Base-by-base conservation (phyloP, 2,888 invertebrate genomes). In the Melanargia galathea region DNA sequence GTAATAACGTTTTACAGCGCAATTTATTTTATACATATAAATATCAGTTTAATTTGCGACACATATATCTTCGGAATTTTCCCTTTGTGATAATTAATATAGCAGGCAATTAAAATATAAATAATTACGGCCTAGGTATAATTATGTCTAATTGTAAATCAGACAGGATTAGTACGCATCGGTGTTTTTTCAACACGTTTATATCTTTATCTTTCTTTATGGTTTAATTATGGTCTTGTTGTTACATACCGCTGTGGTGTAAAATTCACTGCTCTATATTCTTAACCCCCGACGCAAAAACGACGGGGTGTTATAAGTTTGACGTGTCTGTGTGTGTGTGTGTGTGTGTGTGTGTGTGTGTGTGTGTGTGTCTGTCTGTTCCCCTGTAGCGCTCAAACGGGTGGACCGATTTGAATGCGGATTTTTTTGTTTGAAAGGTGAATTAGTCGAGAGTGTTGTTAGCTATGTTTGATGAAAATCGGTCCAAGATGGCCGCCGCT, bases 81-180 rank as follows among this genome's bases (percentile, higher is more conserved):
- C 72, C 70, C 66, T 73, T 77, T 79, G 77, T 80, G 89, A 87
- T 90, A 91, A 91, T 90, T 91, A 90, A 87, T 87, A 88, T 87
- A 80, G 83, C 80, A 76, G 77, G 80, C 88, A 88, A 88, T 90
- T 88, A 88, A n/a, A n/a, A n/a, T n/a, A n/a, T n/a, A n/a, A n/a
- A 83, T 70, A 68, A 70, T 72, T 80, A 76, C 80, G 78, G 74
- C 77, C 76, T 74, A 30, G 30, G 30, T 30, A 76, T 88, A 87
- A 88, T 87, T 88, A 88, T 81, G 75, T 75, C 24, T 85, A 86
- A 87, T 86, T 88, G 86, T 90, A 89, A 87, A 88, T 89, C 84
- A 86, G 70, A 70, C 70, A 75, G 82, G 90, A 89, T 90, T 87
- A 87, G 80, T 71, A 69, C 24, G 75, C 56, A 63, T 80, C 84